Evolutionary conservation across 2,797 vertebrate species (phyloP), one percentile per base, ranked within the genome.

Genomic region (Threskiornis aethiopicus): DNA sequence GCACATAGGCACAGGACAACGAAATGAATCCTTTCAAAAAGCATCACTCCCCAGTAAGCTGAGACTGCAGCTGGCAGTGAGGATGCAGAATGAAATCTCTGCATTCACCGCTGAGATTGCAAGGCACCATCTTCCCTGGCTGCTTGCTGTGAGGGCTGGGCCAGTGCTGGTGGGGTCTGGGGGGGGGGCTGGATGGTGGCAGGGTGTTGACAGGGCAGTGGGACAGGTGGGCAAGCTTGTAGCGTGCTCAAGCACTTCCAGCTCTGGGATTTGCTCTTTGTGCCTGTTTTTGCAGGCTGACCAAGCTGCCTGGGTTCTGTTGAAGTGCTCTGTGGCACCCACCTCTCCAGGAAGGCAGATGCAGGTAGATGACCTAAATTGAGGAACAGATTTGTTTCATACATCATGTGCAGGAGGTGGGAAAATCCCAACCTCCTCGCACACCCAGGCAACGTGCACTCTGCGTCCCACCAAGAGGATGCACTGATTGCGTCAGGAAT

Each of bases 371-470:
- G 44, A 59, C 37, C 12, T 35, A 57, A 35, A 3, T 0, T 26
- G 58, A 69, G 39, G 66, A 26, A 57, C 5, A 49, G 61, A 35
- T 46, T n/a, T n/a, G n/a, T n/a, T n/a, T 46, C 16, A 2, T 41
- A 6, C 10, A 8, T n/a, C 4, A 0, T 20, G 22, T 49, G 70
- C 41, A 47, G 35, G 24, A 54, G 54, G 25, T 54, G 15, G 42
- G 64, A 42, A 51, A 26, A 61, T 29, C 14, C 5, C 31, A 24
- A 1, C 15, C 19, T 87, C 25, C 52, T 25, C 3, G 8, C 44
- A 18, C 21, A 35, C 10, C 16, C 5, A 0, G n/a, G 44, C 70
- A 31, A 0, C 0, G 1, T 44, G 35, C 0, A 1, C 12, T 44
- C 46, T 72, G 62, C 25, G 26, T 61, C 66, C 54, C 62, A 35